Conservation (phyloP, 2,888 invertebrate species). For the Pemphredon lugubris region DNA sequence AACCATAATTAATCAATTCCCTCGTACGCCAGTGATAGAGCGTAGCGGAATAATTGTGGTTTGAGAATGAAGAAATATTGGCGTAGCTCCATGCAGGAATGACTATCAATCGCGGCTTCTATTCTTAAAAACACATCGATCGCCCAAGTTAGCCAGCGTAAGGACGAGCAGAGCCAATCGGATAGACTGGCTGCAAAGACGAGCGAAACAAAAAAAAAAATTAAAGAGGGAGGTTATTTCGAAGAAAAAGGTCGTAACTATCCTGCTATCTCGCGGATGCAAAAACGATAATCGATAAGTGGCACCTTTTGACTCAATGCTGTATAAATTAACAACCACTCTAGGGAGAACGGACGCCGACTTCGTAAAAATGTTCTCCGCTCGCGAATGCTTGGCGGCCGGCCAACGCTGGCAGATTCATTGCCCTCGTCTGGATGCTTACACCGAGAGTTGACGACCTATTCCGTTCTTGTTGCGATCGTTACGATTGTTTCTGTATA, state of each 20-base stretch:
- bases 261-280: conserved; percentile 2
- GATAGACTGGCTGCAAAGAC: too few species aligned
- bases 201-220: neutral
- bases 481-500: neutral
- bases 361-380: conserved; percentile 15
- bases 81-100: neutral
- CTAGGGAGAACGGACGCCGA: neutral
- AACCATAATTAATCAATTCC: too few species aligned
- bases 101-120: neutral
- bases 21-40: too few species aligned
- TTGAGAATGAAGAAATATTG: neutral
- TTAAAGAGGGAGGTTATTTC: too few species aligned
- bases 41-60: too few species aligned
- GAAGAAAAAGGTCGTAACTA: neutral
- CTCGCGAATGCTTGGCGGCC: conserved; percentile 13
- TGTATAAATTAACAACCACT: neutral
- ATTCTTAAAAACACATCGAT: conserved; percentile 3
- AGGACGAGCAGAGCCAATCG: conserved; percentile 6
- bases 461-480: conserved; percentile 8
- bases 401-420: conserved; percentile 23
- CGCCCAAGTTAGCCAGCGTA: neutral
- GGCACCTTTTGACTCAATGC: neutral
- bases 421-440: conserved; percentile 26
- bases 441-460: conserved; percentile 25
- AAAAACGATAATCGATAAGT: conserved; percentile 11